Conservation (phyloP, 2,797 vertebrate genomes). For the Coilia nasus region DNA sequence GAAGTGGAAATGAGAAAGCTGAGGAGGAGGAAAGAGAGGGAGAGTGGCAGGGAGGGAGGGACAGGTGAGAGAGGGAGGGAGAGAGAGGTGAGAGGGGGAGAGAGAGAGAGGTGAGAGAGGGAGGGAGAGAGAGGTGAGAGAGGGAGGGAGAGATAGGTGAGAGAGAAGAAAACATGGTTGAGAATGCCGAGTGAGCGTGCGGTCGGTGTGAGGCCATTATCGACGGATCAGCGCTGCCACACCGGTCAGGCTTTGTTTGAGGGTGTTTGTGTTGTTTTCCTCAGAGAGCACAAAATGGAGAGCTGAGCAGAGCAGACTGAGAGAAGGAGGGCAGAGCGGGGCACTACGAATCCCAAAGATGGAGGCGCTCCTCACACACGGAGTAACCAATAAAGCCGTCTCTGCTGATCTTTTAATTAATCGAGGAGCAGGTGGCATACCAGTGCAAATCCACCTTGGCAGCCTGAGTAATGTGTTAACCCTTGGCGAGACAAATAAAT, state of each 20-base stretch:
- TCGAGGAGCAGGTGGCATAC: too few relatives aligned
- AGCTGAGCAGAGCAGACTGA: neutral
- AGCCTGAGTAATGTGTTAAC: too few relatives aligned
- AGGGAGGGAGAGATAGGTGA: constrained; percentile 8
- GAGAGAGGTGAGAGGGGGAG: neutral
- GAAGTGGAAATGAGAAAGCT: neutral
- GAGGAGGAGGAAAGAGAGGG: neutral
- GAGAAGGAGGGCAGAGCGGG: too few relatives aligned
- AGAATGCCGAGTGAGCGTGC: neutral
- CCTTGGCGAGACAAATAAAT: too few relatives aligned
- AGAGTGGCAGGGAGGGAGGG: neutral
- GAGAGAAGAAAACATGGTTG: neutral
- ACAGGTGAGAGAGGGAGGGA: neutral
- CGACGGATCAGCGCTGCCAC: neutral
- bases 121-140: neutral
- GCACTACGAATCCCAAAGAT: too few relatives aligned
- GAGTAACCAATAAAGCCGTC: too few relatives aligned
- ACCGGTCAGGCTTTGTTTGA: neutral
- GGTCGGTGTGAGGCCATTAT: neutral
- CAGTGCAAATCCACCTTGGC: too few relatives aligned
- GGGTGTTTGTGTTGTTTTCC: constrained; percentile 23
- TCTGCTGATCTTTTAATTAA: too few relatives aligned
- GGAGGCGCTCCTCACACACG: too few relatives aligned
- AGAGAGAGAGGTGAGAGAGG: constrained; percentile 6
- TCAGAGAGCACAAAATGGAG: constrained; percentile 10